Evolutionary conservation across 2,888 invertebrate genomes (phyloP).

Genomic region (Petrophora chlorosata): DNA sequence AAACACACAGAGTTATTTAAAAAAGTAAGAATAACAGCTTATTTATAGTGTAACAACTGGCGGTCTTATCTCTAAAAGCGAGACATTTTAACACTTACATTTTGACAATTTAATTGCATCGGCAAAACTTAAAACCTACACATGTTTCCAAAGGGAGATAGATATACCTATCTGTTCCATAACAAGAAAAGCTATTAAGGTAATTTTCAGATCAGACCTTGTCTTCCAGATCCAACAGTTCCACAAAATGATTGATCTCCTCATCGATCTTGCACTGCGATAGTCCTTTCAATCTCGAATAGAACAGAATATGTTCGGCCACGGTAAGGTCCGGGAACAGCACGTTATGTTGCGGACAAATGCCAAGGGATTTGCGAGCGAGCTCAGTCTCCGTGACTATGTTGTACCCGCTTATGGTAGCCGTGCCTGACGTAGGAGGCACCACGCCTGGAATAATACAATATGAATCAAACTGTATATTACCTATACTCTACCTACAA

Average conservation of each 20-base stretch:
- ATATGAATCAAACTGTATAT: background rate
- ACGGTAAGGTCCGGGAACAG: conserved; percentile 93
- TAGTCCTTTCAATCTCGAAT: conserved; percentile 88
- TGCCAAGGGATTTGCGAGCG: conserved; percentile 89
- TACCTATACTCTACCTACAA: no score
- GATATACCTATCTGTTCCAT: no score
- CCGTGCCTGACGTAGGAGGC: conserved; percentile 88
- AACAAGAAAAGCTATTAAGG: no score
- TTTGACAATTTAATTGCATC: no score
- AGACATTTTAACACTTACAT: no score
- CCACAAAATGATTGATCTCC: conserved; percentile 87
- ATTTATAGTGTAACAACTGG: no score
- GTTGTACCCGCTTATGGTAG: conserved; percentile 88
- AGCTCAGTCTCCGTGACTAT: conserved; percentile 87
- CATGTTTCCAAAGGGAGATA: no score
- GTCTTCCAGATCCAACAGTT: conserved; percentile 85
- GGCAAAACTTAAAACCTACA: no score
- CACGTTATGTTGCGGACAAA: conserved; percentile 95
- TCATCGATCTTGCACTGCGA: conserved; percentile 72
- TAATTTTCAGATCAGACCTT: no score
- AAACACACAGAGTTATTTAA: no score
- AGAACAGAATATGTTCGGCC: conserved; percentile 92
- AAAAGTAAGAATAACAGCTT: no score
- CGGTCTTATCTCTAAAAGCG: no score
- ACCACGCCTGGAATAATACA: conserved; percentile 81